Percentiles rank a stretch among this genome's conserved stretches.
These are phyloP conservation scores for Forbesichthys papilliferus DNA, from an alignment of 2,113 vertebrate species.

Conservation along the genomic window DNA sequence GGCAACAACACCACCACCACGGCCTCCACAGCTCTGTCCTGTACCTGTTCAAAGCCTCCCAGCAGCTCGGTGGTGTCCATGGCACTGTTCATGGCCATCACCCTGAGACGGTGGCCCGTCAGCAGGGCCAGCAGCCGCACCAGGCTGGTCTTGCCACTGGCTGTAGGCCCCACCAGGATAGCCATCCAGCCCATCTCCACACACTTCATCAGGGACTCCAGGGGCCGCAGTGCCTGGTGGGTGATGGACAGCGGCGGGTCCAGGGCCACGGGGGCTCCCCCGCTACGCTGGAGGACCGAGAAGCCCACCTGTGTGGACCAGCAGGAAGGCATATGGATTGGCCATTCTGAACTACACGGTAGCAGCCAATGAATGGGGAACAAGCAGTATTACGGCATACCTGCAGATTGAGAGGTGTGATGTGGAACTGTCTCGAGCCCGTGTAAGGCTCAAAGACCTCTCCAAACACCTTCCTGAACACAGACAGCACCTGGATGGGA, in stretches of 20 bases:
- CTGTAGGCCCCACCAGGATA: constrained; percentile 90
- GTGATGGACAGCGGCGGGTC: constrained; percentile 84
- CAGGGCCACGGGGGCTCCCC: constrained; percentile 71
- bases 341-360: background rate
- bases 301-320: constrained; percentile 83
- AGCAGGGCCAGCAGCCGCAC: constrained; percentile 90
- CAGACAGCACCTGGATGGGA: constrained; percentile 78
- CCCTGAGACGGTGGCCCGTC: constrained; percentile 85
- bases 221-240: constrained; percentile 85
- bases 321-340: background rate
- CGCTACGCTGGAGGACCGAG: constrained; percentile 87
- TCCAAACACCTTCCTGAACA: constrained; percentile 87
- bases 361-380: too few species aligned
- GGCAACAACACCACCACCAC: too few species aligned
- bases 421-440: constrained; percentile 87
- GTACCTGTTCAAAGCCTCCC: constrained; percentile 96
- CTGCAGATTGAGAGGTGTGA: constrained; percentile 91
- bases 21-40: background rate
- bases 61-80: constrained; percentile 97
- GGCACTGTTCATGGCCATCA: constrained; percentile 96
- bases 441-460: constrained; percentile 79
- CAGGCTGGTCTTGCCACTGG: constrained; percentile 91
- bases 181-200: constrained; percentile 97
- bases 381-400: constrained; percentile 63
- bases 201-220: constrained; percentile 96